Evolutionary conservation across 2,888 invertebrate genomes (phyloP), one percentile per base, ranked within the genome.

Genomic region (Flexamia atlantica): DNA sequence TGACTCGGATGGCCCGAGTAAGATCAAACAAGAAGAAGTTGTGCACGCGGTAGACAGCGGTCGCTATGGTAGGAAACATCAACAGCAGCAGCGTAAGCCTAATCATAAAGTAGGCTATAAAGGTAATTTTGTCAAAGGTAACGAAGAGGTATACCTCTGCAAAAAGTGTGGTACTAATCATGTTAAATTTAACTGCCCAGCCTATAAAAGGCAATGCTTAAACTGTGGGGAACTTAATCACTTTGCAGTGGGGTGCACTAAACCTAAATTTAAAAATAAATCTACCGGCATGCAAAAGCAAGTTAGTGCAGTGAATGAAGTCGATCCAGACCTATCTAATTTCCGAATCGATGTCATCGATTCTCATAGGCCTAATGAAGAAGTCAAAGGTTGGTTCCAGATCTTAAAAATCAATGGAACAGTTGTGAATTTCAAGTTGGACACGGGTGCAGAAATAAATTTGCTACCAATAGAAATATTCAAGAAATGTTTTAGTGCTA

Each of bases 161-260:
- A 81, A 81, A 81, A 81, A 81, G 36, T 81, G 60, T 60, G 30
- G 42, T 30, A 28, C 28, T 30, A 32, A 23, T 36, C 81, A 81
- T 28, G 32, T 14, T 1, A 28, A 32, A 23, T 42, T 25, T 23
- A 23, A 25, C 28, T 57, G 81, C 36, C 30, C 60, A 60, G 57
- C 81, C 25, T 53, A 30, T 36, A 40, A 40, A 7, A 81, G 42
- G 23, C 28, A 81, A 36, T 81, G 57, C 23, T 36, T 60, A 32
- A 57, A 36, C 30, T 60, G 57, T 81, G 30, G 40, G 3, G 57
- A 30, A 12, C 10, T 32, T n/a, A 81, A 81, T 81, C 25, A 81
- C 42, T 81, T 60, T 60, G 53, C 40, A 40, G 81, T 40, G 57
- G 25, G 74, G 20, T 74, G 20, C 42, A 46, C 12, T 46, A 46